Evolutionary conservation across 2,888 invertebrate genomes (phyloP), one percentile per base, ranked within the genome.

Genomic region (Daptonema setosum): DNA sequence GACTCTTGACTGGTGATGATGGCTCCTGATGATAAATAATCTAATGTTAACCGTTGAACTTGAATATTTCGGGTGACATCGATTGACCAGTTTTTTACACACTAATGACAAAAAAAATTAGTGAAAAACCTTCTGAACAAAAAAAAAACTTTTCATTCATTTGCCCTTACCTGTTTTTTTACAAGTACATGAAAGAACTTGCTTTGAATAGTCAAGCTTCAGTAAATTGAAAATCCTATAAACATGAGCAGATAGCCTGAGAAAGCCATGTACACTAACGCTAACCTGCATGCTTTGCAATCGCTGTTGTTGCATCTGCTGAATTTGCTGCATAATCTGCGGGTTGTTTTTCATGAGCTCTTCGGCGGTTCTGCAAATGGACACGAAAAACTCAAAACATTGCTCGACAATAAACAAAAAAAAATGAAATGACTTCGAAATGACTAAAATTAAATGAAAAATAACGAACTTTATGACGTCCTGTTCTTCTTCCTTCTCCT

Each of bases 251-350:
- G n/a, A n/a, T n/a, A n/a, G n/a, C n/a, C n/a, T n/a, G n/a, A n/a
- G n/a, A n/a, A n/a, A n/a, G 17, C 35, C 35, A 17, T 35, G 35
- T 35, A 17, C 35, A 8, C 35, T 17, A 35, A 17, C 35, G 17
- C 35, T 17, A 17, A 8, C 17, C n/a, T 45, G 45, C n/a, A n/a
- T n/a, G 11, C 45, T 17, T n/a, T 45, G 45, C n/a, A 17, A 22
- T 45, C 45, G 11, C 29, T 52, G 52, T 20, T 72, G 69, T 35
- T 73, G 70, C 67, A 73, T 71, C 60, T 73, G 78, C 67, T 90
- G 88, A 54, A 91, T 75, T 66, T 90, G 88, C 56, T 87, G 78
- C 71, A 91, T 76, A 50, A 91, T 83, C 74, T 87, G 85, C 0
- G 86, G 85, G 74, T 87, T 86, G 52, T 28, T 45, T 55, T 83